These are phyloP conservation scores for Drosophila malerkotliana DNA, from an alignment of 1,140 invertebrate species.

Conservation along the genomic window DNA sequence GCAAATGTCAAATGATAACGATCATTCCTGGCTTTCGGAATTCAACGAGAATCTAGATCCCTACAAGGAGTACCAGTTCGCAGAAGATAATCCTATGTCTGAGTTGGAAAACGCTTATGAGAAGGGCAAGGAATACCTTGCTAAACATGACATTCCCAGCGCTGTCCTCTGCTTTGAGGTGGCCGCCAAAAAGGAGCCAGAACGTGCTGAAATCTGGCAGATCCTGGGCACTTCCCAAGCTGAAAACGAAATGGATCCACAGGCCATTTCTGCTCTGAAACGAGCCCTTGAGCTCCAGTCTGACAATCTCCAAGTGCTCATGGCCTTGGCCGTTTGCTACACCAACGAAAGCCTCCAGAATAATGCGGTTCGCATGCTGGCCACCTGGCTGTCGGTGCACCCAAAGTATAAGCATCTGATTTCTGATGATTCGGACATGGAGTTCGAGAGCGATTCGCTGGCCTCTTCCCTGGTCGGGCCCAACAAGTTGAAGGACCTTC, in stretches of 20 bases:
- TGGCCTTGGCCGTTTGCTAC: constrained; percentile 96
- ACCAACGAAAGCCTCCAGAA: constrained; percentile 96
- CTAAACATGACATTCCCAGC: constrained; percentile 95
- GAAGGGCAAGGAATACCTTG: constrained; percentile 92
- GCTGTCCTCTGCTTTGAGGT: constrained; percentile 99
- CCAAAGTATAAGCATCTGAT: constrained; percentile 92
- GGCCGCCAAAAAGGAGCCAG: constrained; percentile 93
- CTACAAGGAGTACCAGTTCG: constrained; percentile 92
- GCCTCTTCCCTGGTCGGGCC: constrained; percentile 72
- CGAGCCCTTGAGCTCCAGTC: constrained; percentile 93
- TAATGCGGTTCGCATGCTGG: constrained; percentile 89
- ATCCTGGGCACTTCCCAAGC: constrained; percentile 95
- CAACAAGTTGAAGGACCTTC: constrained; percentile 86
- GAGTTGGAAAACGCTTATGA: constrained; percentile 92
- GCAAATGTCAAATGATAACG: constrained; percentile 86
- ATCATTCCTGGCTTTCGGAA: constrained; percentile 89
- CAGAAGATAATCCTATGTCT: constrained; percentile 93
- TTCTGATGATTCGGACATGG: constrained; percentile 83
- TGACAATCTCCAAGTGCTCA: constrained; percentile 92
- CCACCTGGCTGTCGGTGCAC: constrained; percentile 93
- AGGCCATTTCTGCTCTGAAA: constrained; percentile 94
- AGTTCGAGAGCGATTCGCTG: constrained; percentile 34
- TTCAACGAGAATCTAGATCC: constrained; percentile 87
- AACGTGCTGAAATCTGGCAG: constrained; percentile 92
- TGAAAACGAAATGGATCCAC: constrained; percentile 90